A percentile compares a stretch with the other conserved stretches of the same genome.
Conservation (phyloP, 2,888 invertebrate species). For the Eilema depressum region DNA sequence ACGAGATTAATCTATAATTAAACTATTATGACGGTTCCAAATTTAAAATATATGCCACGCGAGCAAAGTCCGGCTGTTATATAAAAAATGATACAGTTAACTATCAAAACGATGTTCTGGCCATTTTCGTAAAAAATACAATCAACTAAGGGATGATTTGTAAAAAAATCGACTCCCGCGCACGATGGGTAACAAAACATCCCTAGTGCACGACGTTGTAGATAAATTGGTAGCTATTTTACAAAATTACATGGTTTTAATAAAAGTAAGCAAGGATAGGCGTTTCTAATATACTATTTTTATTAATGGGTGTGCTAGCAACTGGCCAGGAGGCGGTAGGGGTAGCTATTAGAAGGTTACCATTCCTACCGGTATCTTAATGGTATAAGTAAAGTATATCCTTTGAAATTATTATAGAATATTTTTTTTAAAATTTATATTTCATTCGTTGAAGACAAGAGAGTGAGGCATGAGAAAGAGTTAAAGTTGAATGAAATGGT, state of each 20-base stretch:
- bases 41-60: constrained; percentile 39
- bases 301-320: constrained; percentile 67
- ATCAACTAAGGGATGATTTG: constrained; percentile 42
- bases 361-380: constrained; percentile 38
- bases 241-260: constrained; percentile 78
- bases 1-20: constrained; percentile 29
- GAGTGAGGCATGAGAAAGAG: not conserved
- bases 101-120: constrained; percentile 32
- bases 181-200: constrained; percentile 42
- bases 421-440: not conserved
- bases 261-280: constrained; percentile 69
- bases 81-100: constrained; percentile 36
- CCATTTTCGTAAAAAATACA: constrained; percentile 41
- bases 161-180: constrained; percentile 51
- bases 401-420: not conserved
- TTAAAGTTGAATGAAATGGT: not conserved
- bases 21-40: constrained; percentile 22
- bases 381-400: constrained; percentile 3
- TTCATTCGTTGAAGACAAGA: not conserved
- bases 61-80: constrained; percentile 31
- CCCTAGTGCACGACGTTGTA: constrained; percentile 63
- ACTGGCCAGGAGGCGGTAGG: constrained; percentile 60
- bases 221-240: constrained; percentile 74
- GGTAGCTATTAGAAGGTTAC: constrained; percentile 61
- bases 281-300: constrained; percentile 73